Evolutionary conservation across 2,888 invertebrate species (phyloP).

Genomic region (Trachelus tabidus): DNA sequence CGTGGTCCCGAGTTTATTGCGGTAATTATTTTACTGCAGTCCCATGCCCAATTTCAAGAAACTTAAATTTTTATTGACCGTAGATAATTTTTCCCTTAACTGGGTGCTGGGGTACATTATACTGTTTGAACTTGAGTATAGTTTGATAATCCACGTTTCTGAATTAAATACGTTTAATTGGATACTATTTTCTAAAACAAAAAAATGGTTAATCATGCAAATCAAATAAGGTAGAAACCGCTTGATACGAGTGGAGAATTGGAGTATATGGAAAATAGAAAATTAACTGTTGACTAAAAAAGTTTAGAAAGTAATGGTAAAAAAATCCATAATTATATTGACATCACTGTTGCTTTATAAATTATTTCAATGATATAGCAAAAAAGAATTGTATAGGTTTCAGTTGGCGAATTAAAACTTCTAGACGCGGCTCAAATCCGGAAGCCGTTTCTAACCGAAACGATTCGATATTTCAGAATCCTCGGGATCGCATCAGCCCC

Average conservation of each 20-base stretch:
- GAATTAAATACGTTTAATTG: too few species aligned
- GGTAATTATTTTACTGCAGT: conserved; percentile 38
- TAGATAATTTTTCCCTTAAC: not conserved
- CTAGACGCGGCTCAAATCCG: too few species aligned
- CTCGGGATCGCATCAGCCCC: conserved; percentile 30
- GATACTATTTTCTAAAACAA: too few species aligned
- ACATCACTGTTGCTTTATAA: not conserved
- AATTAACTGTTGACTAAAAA: not conserved
- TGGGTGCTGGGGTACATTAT: not conserved
- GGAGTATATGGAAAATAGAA: not conserved
- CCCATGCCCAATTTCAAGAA: conserved; percentile 19
- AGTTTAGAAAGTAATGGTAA: not conserved
- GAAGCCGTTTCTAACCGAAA: not conserved
- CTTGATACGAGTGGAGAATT: too few species aligned
- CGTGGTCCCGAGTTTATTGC: conserved; percentile 34
- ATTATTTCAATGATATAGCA: not conserved
- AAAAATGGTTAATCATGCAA: not conserved
- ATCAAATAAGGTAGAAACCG: not conserved
- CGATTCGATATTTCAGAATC: conserved; percentile 18
- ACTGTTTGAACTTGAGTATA: not conserved
- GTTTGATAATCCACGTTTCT: not conserved
- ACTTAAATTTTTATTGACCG: conserved; percentile 2
- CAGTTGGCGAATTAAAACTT: too few species aligned
- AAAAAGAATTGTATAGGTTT: too few species aligned
- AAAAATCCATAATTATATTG: not conserved